Percentiles rank a stretch among this genome's conserved stretches.
Evolutionary conservation across 2,888 invertebrate species (phyloP).

Genomic region (Agonopterix arenella): DNA sequence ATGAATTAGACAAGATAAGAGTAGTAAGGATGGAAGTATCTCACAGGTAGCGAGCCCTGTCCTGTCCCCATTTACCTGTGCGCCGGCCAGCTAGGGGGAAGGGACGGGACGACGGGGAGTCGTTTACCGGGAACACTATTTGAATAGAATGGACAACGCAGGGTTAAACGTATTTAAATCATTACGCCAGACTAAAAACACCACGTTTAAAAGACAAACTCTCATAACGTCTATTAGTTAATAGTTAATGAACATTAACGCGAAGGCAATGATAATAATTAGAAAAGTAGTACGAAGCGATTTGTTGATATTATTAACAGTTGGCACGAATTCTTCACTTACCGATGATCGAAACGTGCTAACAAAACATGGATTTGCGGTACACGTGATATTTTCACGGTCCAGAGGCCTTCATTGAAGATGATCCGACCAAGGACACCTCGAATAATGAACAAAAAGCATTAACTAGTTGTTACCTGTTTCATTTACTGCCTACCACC

Average conservation of each 20-base stretch:
- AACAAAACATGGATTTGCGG: constrained; percentile 15
- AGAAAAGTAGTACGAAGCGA: not conserved
- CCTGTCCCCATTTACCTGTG: constrained; percentile 57
- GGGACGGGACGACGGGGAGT: constrained; percentile 58
- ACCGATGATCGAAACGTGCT: not conserved
- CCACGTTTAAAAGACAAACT: constrained; percentile 6
- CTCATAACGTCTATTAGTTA: not conserved
- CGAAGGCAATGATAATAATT: not conserved
- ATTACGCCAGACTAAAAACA: constrained; percentile 11
- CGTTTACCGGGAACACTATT: constrained; percentile 54
- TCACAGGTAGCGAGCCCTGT: constrained; percentile 59
- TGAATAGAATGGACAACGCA: constrained; percentile 55
- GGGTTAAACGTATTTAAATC: constrained; percentile 14
- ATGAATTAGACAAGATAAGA: constrained; percentile 35
- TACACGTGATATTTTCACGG: constrained; percentile 49
- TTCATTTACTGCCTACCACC: constrained; percentile 24
- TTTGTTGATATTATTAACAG: not conserved
- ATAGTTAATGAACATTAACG: not conserved
- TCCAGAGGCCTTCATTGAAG: constrained; percentile 46
- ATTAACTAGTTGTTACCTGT: constrained; percentile 20
- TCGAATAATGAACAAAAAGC: constrained; percentile 35
- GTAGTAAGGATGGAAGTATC: constrained; percentile 30
- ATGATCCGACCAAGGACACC: constrained; percentile 46
- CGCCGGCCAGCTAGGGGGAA: constrained; percentile 35
- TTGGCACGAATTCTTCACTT: constrained; percentile 1